Base-by-base conservation (phyloP, 2,888 invertebrate species). In the Eulithis testata region DNA sequence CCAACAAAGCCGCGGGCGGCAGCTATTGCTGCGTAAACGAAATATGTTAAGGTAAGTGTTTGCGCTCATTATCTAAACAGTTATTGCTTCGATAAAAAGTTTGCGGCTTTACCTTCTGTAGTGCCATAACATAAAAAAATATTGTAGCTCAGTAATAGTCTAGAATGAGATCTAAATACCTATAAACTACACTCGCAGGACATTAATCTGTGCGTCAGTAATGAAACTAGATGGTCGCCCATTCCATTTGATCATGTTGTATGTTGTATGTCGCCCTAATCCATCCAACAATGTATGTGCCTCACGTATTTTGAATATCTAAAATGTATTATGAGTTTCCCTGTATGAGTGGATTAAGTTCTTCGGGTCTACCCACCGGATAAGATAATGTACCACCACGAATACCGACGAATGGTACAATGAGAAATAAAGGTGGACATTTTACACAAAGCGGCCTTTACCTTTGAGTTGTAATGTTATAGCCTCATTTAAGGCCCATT, bases 171-270 rank as follows among this genome's bases (percentile, higher is more conserved):
- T 14, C 47, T 8, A 3, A 40, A 40, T 47, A 8, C 47, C 5
- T n/a, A 2, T 40, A 40, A 47, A 14, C 47, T 14, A 8, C 21
- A 4, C 4, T 12, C 14, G 54, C 11, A 43, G 5, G 11, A 55
- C 55, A 55, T 55, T 45, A 55, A 45, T 55, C 27, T 45, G 14
- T n/a, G 11, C 54, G 21, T 54, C 6, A n/a, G 7, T 47, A 47
- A 57, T 47, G 47, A 47, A 47, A 57, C 47, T 6, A 9, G 11
- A 47, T 37, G 36, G 37, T 14, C 36, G 47, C n/a, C 45, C 14
- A 14, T 36, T 14, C 14, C 37, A 47, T 47, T 45, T 27, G 43
- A 54, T 57, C 57, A 57, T 57, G 44, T 43, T 37, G 31, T 36
- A 57, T 57, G 44, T 43, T 37, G 31, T 36, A 31, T 9, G 43